Conservation (phyloP, 2,797 vertebrate genomes). For the Enteromius trimaculatus region DNA sequence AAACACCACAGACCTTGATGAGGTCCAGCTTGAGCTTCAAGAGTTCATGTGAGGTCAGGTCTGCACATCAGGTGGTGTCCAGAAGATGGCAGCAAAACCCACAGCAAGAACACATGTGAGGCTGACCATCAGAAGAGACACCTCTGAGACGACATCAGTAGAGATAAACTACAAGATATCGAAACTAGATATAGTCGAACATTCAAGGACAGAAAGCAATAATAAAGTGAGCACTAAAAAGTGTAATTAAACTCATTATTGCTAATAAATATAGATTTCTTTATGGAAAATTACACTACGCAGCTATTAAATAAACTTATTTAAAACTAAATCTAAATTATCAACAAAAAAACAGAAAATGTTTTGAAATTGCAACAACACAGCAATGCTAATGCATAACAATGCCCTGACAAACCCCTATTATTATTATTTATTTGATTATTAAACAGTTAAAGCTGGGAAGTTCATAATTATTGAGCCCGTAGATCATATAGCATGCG, state of each 20-base stretch:
- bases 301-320: not conserved
- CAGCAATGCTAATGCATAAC: not conserved
- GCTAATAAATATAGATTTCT: not conserved
- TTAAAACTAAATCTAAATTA: not conserved
- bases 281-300: not conserved
- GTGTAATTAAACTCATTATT: not conserved
- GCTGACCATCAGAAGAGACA: not conserved
- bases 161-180: not conserved
- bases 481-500: too few species aligned
- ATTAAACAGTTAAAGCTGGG: not conserved
- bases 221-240: not conserved
- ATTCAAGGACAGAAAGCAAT: not conserved
- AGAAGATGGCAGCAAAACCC: not conserved
- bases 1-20: not conserved
- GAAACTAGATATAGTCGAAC: not conserved
- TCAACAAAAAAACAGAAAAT: not conserved
- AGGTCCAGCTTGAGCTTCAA: not conserved
- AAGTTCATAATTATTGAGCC: not conserved
- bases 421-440: not conserved
- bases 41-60: conserved; percentile 6
- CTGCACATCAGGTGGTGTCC: not conserved
- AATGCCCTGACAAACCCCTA: not conserved
- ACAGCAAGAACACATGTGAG: not conserved
- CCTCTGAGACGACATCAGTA: not conserved
- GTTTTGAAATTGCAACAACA: not conserved